Conservation (phyloP, 1,140 invertebrate species). For the Dreissena rostriformis region DNA sequence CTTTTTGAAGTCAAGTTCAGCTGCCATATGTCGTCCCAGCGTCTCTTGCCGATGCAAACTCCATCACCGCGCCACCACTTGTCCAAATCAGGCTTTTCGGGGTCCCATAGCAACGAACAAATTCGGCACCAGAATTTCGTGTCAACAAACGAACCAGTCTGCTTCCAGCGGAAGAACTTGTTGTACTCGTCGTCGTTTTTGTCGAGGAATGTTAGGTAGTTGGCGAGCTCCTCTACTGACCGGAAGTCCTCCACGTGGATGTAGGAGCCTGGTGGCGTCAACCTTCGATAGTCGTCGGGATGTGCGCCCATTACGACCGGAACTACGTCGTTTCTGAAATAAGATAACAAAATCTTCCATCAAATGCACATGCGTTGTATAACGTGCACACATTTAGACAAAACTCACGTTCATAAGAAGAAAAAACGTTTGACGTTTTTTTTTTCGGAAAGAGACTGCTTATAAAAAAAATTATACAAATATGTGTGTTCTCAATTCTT, state of each 20-base stretch:
- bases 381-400: not conserved
- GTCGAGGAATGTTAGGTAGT: constrained; percentile 90
- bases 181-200: constrained; percentile 81
- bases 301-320: constrained; percentile 84
- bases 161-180: constrained; percentile 80
- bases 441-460: no score
- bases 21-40: constrained; percentile 18
- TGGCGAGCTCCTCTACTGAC: constrained; percentile 91
- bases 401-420: no score
- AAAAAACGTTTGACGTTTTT: no score
- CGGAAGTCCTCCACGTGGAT: constrained; percentile 98
- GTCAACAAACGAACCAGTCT: constrained; percentile 68
- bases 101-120: constrained; percentile 85
- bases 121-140: constrained; percentile 94
- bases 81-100: constrained; percentile 56
- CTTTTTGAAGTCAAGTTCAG: no score
- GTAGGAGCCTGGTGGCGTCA: constrained; percentile 87
- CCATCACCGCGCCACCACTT: constrained; percentile 66
- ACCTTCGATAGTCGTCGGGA: constrained; percentile 77
- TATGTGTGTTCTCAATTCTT: no score
- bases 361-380: no score
- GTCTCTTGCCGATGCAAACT: constrained; percentile 57
- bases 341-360: constrained; percentile 4
- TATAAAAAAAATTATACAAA: no score
- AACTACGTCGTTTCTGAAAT: constrained; percentile 75